Percentiles rank a stretch among this genome's conserved stretches.
These are phyloP conservation scores for Brachyopa scutellaris DNA, from an alignment of 2,888 invertebrate species.

Conservation along the genomic window DNA sequence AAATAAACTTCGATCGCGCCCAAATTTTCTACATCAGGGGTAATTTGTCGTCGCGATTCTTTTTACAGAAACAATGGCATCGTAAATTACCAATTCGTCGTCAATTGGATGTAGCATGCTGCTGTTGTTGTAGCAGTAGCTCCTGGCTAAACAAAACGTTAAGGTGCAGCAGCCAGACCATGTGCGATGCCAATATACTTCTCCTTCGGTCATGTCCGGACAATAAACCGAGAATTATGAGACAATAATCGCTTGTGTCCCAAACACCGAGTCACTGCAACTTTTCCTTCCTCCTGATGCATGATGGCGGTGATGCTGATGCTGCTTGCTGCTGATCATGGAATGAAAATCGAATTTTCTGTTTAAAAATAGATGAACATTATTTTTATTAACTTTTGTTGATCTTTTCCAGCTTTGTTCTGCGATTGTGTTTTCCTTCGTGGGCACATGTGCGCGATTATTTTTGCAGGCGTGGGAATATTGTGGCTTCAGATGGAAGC, in stretches of 20 bases:
- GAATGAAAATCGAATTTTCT: slow-evolving; percentile 59
- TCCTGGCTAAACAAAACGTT: too few species aligned
- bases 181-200: slow-evolving; percentile 59
- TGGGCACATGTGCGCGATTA: neutral
- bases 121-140: neutral
- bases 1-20: slow-evolving; percentile 19
- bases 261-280: slow-evolving; percentile 14
- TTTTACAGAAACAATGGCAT: slow-evolving; percentile 60
- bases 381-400: slow-evolving; percentile 62
- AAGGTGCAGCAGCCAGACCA: slow-evolving; percentile 49
- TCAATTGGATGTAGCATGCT: slow-evolving; percentile 31
- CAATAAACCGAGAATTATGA: slow-evolving; percentile 72
- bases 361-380: slow-evolving; percentile 68
- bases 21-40: slow-evolving; percentile 25
- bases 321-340: slow-evolving; percentile 7
- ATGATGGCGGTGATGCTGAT: neutral
- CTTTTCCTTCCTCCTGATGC: slow-evolving; percentile 21
- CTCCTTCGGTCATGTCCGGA: slow-evolving; percentile 68
- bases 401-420: slow-evolving; percentile 49
- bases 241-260: slow-evolving; percentile 67
- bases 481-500: slow-evolving; percentile 32
- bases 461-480: slow-evolving; percentile 68
- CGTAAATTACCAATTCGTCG: slow-evolving; percentile 68
- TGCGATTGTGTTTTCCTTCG: neutral
- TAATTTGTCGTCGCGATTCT: slow-evolving; percentile 65